These are phyloP conservation scores for Cylloceria caligata DNA, from an alignment of 2,888 invertebrate genomes.

Conservation along the genomic window DNA sequence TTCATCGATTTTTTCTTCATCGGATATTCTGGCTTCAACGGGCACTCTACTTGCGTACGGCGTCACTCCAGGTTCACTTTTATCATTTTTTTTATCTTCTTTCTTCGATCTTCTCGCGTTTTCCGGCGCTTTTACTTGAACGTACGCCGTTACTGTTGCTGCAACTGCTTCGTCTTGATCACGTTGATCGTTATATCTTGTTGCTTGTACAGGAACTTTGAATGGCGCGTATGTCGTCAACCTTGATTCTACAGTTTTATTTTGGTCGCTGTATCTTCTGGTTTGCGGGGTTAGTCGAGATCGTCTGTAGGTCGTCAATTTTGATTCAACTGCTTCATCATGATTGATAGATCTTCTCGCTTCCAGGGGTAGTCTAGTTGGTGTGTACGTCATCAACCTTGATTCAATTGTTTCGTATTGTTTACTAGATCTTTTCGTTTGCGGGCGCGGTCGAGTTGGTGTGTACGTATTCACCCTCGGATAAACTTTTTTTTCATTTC, in stretches of 20 bases:
- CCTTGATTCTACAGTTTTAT: neutral
- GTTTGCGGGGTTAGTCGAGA: neutral
- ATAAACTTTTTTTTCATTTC: neutral
- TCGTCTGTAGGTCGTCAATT: neutral
- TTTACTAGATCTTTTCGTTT: neutral
- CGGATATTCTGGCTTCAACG: neutral
- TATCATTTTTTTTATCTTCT: neutral
- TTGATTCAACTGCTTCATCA: neutral
- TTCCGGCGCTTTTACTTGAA: neutral
- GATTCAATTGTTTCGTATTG: neutral
- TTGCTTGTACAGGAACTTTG: neutral
- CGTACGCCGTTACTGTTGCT: slow-evolving; percentile 2
- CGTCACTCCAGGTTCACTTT: neutral
- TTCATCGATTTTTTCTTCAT: neutral
- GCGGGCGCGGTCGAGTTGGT: neutral
- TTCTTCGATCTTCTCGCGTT: neutral
- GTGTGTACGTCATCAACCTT: too few species aligned
- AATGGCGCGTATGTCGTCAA: neutral
- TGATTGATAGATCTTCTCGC: neutral
- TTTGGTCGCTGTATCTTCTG: neutral
- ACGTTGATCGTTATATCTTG: neutral
- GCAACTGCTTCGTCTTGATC: slow-evolving; percentile 9
- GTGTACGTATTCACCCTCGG: neutral
- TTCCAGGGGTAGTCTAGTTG: neutral
- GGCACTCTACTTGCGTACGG: neutral